Base-by-base conservation (phyloP, 2,797 vertebrate genomes). In the Odontamblyopus lacepedii region DNA sequence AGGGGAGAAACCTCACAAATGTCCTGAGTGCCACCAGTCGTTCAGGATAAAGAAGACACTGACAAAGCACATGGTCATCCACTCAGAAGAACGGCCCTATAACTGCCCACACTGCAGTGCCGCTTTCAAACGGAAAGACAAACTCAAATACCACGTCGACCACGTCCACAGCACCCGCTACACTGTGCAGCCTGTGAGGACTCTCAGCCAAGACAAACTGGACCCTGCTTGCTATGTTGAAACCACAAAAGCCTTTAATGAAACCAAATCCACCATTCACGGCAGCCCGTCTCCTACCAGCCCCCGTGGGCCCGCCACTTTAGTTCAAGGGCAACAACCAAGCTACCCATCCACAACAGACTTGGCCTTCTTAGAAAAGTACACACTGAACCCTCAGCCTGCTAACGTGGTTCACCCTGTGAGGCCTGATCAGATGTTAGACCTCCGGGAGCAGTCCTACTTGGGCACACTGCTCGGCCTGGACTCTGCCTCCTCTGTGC, bases 21-120 rank as follows among this genome's bases (percentile, higher is more conserved):
- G 98, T 88, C 95, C 96, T 2, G 96, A 97, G 84, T 99, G 98
- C 87, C 96, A 95, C 82, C 98, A 98, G 80, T 95, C 96, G 7
- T 99, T 99, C 81, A 94, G 98, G 77, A 99, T 99, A 88, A 99
- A 99, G 95, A 99, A 99, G 91, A 99, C 98, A 0, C 85, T 99
- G 91, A 98, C 96, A 0, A 99, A 99, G 86, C 98, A 99, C 92
- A 95, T 99, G 94, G 98, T 99, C 84, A 99, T 97, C 83, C 98
- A 99, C 90, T 99, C 97, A 11, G 98, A 99, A 44, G 96, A 95
- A 32, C 96, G 98, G 19, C 98, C 98, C 69, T 99, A 98, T 79
- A 98, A 95, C 92, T 99, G 98, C 82, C 95, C 95, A 3, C 96
- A 97, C 86, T 99, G 98, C 88, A 97, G 94, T 51, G 96, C 98